A percentile compares a stretch with the other conserved stretches of the same genome.
Conservation (phyloP, 2,888 invertebrate species). For the Magallana nippona region DNA sequence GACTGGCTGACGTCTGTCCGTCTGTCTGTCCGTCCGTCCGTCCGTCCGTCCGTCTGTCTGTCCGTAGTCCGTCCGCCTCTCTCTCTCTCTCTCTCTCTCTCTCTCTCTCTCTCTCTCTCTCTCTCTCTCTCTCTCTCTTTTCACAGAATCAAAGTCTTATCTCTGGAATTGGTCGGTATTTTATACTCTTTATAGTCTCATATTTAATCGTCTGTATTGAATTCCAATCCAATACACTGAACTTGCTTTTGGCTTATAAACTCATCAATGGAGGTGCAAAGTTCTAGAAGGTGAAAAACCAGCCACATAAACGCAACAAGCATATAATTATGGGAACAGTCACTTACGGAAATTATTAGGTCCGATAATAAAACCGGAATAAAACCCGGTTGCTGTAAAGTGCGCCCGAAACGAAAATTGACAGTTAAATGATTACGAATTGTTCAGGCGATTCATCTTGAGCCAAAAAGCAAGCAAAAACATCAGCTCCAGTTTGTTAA, state of each 20-base stretch:
- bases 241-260: background rate
- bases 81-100: too few species aligned
- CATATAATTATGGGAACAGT: background rate
- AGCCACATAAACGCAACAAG: background rate
- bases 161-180: too few species aligned
- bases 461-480: background rate
- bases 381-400: background rate
- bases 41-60: too few species aligned
- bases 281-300: background rate
- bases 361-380: background rate
- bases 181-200: too few species aligned
- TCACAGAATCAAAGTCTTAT: too few species aligned
- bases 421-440: background rate
- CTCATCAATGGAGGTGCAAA: background rate
- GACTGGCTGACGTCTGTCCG: too few species aligned
- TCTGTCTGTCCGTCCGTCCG: too few species aligned
- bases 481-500: constrained; percentile 9
- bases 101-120: background rate
- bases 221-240: background rate
- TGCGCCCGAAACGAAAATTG: background rate
- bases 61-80: too few species aligned
- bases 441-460: constrained; percentile 4
- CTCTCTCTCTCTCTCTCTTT: background rate
- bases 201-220: background rate
- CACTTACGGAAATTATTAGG: constrained; percentile 9